Base-by-base conservation (phyloP, 2,797 vertebrate genomes). In the Sphenodon punctatus region DNA sequence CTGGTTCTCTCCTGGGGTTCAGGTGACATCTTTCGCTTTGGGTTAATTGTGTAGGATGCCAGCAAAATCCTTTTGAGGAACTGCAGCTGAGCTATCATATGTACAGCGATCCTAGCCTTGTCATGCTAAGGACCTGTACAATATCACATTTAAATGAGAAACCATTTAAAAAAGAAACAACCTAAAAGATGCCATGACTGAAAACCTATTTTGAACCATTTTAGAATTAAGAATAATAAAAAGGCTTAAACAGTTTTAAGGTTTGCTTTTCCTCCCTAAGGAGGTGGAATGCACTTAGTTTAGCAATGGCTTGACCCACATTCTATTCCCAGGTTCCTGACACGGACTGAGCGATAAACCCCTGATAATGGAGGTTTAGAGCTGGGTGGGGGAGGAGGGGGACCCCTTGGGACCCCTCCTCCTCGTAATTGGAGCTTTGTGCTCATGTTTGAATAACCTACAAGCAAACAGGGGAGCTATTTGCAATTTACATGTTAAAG, bases 11-110 rank as follows among this genome's bases (percentile, higher is more conserved):
- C 3, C 2, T 1, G 1, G 43, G 10, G 41, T 39, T 25, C 12
- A 45, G 51, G 38, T 12, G 53, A 75, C 10, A 2, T 36, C 76
- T 41, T 6, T 13, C 45, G 1, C 32, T 36, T 0, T 2, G 49
- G 0, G 3, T 16, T 4, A 2, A 38, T 1, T 30, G 43, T 61
- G 0, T 1, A 2, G 0, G 0, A 17, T 4, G 27, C n/a, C 36
- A 32, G 4, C 0, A 10, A 32, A 61, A 16, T 34, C 51, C 51
- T 39, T 34, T 30, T 45, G 55, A 73, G 55, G n/a, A 66, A 67
- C 22, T 32, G 16, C 0, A 36, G 46, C 15, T 42, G 69, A 67
- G 3, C 41, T 45, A 70, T 41, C 1, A 1, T 59, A 42, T 60
- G 66, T 45, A 61, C n/a, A 30, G 20, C 23, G 61, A 45, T 2